Evolutionary conservation across 37 sponge, comb jelly and placozoan species (phyloP), one percentile per base, ranked within the genome.

Genomic region (Halisarca cf. caerulea): DNA sequence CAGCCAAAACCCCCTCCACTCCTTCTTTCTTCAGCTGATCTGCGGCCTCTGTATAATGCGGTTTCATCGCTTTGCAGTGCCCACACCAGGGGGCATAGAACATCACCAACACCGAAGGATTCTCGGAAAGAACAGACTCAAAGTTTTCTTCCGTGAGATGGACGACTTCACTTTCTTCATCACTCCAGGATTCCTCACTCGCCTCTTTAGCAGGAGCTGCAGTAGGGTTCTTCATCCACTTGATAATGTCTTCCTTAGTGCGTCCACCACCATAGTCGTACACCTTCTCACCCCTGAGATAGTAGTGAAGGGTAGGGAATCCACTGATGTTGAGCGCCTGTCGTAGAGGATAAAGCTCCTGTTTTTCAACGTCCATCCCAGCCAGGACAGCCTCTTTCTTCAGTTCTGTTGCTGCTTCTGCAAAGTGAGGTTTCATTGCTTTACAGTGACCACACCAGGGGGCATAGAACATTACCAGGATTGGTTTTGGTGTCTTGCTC

Each of bases 371-470:
- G 61, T 97, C 91, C 90, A 97, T 92, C 20, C 94, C 98, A 20
- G 93, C 96, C 74, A 97, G 85, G 36, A 95, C 86, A 17, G 75
- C 82, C 20, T 39, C 37, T 24, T 69, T 79, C 62, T 97, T 97
- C 62, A 97, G 82, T 25, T 83, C 87, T 0, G 78, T 89, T 9
- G 98, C 98, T 23, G 95, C 98, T 28, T 58, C 71, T 20, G 96
- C 93, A 84, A 92, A 95, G 78, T 92, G 90, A 2, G 98, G 98
- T 44, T 97, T 97, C 82, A 97, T 57, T 35, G 41, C 37, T 64
- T 97, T 95, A 77, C 98, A 97, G 35, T 94, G 91, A 5, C 98
- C 95, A 80, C 98, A 97, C 98, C 98, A 97, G 0, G 98, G 98
- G 47, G 96, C 98, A 84, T 97, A 97, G 80, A 95, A 95, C 95